A percentile compares a stretch with the other conserved stretches of the same genome.
Conservation (phyloP, 2,888 invertebrate genomes). For the Tribolium freemani region DNA sequence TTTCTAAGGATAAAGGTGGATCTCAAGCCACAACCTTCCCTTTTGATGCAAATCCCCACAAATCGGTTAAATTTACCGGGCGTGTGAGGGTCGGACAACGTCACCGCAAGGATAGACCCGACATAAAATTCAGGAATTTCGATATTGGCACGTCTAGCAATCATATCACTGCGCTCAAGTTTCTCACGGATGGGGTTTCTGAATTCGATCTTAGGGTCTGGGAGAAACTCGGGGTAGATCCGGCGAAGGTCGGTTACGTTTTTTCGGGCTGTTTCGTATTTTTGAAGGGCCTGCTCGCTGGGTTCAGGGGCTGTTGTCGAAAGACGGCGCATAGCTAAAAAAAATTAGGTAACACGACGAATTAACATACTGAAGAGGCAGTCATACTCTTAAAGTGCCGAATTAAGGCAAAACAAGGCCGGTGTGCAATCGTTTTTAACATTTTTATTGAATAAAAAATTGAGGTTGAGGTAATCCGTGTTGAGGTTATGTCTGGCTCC, state of each 20-base stretch:
- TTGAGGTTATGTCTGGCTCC: not conserved
- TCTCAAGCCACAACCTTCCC: constrained; percentile 85
- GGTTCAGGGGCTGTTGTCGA: not conserved
- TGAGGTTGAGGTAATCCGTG: not conserved
- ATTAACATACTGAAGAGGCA: not conserved
- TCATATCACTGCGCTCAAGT: constrained; percentile 93
- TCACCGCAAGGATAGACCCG: constrained; percentile 91
- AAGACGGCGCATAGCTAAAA: constrained; percentile 4
- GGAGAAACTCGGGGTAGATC: constrained; percentile 92
- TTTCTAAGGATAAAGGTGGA: constrained; percentile 92
- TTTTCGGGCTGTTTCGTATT: constrained; percentile 39
- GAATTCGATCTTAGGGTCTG: constrained; percentile 83
- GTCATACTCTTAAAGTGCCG: constrained; percentile 12
- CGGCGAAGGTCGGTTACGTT: constrained; percentile 74
- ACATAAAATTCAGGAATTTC: constrained; percentile 99
- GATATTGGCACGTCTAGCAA: constrained; percentile 83
- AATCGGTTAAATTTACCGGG: constrained; percentile 88
- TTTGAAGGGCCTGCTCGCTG: not conserved
- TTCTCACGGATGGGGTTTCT: constrained; percentile 88
- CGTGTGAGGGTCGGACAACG: constrained; percentile 87
- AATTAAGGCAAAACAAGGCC: not conserved
- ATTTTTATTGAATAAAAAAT: not conserved
- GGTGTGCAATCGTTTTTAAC: not conserved
- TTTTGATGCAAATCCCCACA: constrained; percentile 94
- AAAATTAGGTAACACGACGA: not conserved